Base-by-base conservation (phyloP, 2,888 invertebrate genomes). In the Drosophila diplacantha region DNA sequence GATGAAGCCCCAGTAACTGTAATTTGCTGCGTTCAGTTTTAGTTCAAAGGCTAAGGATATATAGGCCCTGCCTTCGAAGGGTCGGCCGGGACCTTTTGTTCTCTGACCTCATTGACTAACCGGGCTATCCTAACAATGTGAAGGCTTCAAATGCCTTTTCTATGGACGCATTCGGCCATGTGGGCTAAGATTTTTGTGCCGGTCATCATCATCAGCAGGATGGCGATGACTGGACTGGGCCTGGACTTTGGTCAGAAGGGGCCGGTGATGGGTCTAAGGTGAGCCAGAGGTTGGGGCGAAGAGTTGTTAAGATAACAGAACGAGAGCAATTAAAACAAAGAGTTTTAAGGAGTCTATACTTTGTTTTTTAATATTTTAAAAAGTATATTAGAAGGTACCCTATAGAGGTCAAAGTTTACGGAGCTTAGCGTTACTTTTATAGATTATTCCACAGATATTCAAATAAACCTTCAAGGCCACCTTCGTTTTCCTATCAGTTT, bases 111-210 rank as follows among this genome's bases (percentile, higher is more conserved):
- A 71, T 82, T 64, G 75, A 61, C 76, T 73, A 76, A 73, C 79
- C 61, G 75, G 81, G 75, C 74, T 50, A 49, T 61, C 43, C 63
- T 69, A 79, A 82, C 77, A 77, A 77, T 80, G 77, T 73, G 58
- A 60, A 75, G 65, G 65, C 65, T 56, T 66, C 65, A 82, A 82
- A 82, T 76, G 83, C 74, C 68, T 72, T 67, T 78, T 78, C 75
- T 65, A 69, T 77, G 69, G 63, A 74, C 74, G 81, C 81, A 77
- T 77, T 77, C 77, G 83, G 63, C 78, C 77, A 68, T 82, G 63
- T 83, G 81, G 58, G 59, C 83, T 49, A 83, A 81, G 78, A 78
- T 80, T 78, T 78, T 78, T 83, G 73, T 83, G 83, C 78, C 74
- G 78, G 83, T 78, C 83, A 83, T 76, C 83, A 83, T 76, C 54